These are phyloP conservation scores for Propithecus coquereli DNA, from an alignment of 2,113 vertebrate genomes.

Conservation along the genomic window DNA sequence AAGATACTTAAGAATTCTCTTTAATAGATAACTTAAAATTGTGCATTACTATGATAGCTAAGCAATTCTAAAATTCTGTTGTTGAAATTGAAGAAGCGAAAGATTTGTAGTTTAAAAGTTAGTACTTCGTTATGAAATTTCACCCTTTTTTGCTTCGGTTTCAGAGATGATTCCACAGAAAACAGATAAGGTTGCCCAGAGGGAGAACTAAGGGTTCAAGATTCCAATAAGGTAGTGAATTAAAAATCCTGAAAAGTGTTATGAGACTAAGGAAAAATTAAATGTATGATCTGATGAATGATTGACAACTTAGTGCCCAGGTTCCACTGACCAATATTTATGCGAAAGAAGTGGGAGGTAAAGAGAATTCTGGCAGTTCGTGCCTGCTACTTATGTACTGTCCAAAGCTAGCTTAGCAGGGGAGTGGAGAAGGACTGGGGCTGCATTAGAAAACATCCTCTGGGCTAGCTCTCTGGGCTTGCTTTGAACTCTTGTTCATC, in stretches of 20 bases:
- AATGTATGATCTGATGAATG: constrained; percentile 50
- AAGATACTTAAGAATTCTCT: background rate
- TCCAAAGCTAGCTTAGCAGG: background rate
- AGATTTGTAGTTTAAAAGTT: background rate
- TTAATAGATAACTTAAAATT: constrained; percentile 17
- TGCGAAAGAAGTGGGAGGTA: background rate
- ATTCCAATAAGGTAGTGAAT: background rate
- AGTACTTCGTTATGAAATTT: constrained; percentile 15
- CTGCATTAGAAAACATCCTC: constrained; percentile 47
- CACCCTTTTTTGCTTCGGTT: background rate
- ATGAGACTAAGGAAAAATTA: constrained; percentile 15
- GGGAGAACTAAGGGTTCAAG: background rate
- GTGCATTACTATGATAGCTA: background rate
- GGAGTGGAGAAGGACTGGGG: background rate
- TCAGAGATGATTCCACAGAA: background rate
- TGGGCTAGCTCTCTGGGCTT: background rate
- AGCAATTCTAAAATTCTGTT: constrained; percentile 16
- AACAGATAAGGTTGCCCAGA: background rate
- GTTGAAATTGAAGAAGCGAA: constrained; percentile 15
- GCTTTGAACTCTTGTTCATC: constrained; percentile 75
- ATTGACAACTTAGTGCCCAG: constrained; percentile 40
- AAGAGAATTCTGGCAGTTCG: background rate
- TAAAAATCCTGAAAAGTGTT: background rate
- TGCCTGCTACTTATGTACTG: background rate
- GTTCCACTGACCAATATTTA: constrained; percentile 35